These are phyloP conservation scores for Addax nasomaculatus DNA, from an alignment of 2,113 vertebrate species.

Conservation along the genomic window DNA sequence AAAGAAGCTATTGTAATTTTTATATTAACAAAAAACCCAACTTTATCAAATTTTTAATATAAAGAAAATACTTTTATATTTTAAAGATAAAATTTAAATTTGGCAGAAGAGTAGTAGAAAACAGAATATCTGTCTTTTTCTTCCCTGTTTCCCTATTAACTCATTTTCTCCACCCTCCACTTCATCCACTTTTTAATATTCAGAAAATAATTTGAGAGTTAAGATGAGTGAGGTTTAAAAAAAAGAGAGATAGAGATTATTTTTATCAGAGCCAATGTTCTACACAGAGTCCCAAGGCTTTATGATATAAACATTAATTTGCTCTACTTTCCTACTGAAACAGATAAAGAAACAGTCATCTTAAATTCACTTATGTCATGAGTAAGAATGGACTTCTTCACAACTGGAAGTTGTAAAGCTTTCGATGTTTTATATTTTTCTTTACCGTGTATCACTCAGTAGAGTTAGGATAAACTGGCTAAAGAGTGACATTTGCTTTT, in stretches of 20 bases:
- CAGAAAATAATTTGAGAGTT: not conserved
- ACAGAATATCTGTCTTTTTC: not conserved
- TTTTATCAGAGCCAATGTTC: not conserved
- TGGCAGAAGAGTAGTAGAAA: not conserved
- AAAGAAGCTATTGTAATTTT: not conserved
- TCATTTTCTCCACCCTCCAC: not conserved
- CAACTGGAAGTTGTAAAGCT: not conserved
- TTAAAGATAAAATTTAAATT: not conserved
- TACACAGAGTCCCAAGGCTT: not conserved
- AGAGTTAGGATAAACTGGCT: not conserved
- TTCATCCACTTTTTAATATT: not conserved
- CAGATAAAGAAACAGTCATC: not conserved
- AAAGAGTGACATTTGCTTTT: not conserved
- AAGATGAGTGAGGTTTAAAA: not conserved
- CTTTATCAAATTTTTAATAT: not conserved
- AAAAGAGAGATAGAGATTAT: not conserved
- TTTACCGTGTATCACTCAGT: not conserved
- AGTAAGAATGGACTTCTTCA: not conserved
- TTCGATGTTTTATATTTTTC: not conserved
- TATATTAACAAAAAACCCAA: not conserved
- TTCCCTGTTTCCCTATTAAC: not conserved
- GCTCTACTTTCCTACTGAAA: not conserved
- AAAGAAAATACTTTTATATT: not conserved
- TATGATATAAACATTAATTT: not conserved
- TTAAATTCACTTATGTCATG: not conserved